Evolutionary conservation across 2,113 vertebrate species (phyloP).

Genomic region (Tyto alba): DNA sequence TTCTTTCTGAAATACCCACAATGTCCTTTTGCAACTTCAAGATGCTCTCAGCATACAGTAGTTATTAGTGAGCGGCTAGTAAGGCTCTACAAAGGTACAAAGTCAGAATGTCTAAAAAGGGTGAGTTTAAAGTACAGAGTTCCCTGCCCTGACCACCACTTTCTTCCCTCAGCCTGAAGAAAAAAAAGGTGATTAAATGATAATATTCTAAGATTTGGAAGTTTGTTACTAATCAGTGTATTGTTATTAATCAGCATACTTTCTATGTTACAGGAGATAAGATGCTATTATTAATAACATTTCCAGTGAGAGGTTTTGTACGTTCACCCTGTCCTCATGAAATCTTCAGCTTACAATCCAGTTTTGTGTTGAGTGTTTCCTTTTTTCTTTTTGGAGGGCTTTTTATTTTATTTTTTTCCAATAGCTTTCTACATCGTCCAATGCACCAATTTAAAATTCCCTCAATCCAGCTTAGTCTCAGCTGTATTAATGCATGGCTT

Average conservation of each 20-base stretch:
- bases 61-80: not conserved
- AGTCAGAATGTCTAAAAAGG: not conserved
- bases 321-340: not conserved
- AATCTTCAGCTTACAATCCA: not conserved
- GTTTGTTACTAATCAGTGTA: not conserved
- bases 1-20: not conserved
- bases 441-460: not conserved
- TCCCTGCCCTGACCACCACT: not conserved
- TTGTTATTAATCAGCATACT: not conserved
- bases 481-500: not conserved
- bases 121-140: not conserved
- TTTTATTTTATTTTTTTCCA: not conserved
- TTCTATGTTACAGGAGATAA: not conserved
- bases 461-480: conserved; percentile 8
- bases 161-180: not conserved
- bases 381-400: not conserved
- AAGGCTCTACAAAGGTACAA: not conserved
- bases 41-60: not conserved
- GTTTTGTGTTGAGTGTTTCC: not conserved
- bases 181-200: not conserved
- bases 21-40: not conserved
- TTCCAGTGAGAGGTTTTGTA: not conserved
- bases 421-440: not conserved
- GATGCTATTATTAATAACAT: not conserved
- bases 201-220: not conserved